Evolutionary conservation across 2,797 vertebrate genomes (phyloP).

Genomic region (Malacoraja senta): DNA sequence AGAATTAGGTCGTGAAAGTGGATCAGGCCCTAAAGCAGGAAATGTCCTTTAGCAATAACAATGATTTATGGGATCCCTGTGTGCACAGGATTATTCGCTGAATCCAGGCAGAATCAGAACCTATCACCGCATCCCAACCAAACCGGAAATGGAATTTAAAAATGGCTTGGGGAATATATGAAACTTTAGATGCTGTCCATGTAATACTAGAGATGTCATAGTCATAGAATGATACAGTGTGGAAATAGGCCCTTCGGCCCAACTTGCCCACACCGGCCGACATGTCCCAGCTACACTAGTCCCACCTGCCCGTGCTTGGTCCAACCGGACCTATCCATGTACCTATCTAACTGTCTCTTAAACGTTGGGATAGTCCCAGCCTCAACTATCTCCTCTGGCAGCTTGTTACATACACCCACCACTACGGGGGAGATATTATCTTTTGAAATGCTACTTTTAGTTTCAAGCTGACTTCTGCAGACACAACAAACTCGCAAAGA

Average conservation of each 20-base stretch:
- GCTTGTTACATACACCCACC: too few species aligned
- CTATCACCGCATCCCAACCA: not conserved
- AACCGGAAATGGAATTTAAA: not conserved
- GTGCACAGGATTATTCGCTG: not conserved
- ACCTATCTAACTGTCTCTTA: too few species aligned
- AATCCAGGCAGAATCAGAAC: not conserved
- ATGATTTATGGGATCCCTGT: not conserved
- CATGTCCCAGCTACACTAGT: too few species aligned
- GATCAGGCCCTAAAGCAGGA: too few species aligned
- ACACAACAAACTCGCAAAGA: not conserved
- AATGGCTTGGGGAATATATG: not conserved
- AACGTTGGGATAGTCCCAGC: too few species aligned
- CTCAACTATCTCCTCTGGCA: too few species aligned
- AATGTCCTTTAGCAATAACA: not conserved
- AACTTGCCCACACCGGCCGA: too few species aligned
- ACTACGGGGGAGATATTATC: not conserved
- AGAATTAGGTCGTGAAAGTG: too few species aligned
- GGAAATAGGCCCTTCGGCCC: too few species aligned
- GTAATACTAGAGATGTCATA: not conserved
- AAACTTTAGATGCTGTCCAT: not conserved
- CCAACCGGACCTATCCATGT: too few species aligned
- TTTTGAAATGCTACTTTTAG: not conserved
- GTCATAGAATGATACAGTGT: too few species aligned
- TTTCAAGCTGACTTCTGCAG: not conserved
- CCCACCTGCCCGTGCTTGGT: too few species aligned